These are phyloP conservation scores for Helicoverpa armigera DNA, from an alignment of 1,140 invertebrate species.

Conservation along the genomic window DNA sequence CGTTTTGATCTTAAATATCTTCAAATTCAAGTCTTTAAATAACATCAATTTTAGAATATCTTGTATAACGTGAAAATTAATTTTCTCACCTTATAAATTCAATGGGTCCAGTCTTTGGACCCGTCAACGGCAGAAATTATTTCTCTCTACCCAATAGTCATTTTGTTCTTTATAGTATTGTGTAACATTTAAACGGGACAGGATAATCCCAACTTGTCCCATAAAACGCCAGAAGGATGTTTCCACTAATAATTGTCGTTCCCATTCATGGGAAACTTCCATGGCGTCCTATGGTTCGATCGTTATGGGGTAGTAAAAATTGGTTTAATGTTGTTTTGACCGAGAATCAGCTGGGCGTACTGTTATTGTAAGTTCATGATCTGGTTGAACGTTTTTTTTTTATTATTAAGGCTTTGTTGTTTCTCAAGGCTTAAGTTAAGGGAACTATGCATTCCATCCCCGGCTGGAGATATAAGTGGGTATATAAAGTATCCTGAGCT, in stretches of 20 bases:
- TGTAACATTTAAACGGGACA: slow-evolving; percentile 36
- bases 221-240: slow-evolving; percentile 30
- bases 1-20: no score
- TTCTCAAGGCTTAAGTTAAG: no score
- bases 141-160: neutral
- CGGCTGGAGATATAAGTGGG: no score
- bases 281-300: slow-evolving; percentile 18
- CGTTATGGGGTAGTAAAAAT: slow-evolving; percentile 24
- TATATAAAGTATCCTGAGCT: no score
- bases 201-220: slow-evolving; percentile 21
- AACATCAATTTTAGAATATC: no score
- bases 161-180: slow-evolving; percentile 23
- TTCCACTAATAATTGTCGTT: slow-evolving; percentile 28
- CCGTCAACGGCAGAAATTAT: neutral
- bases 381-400: neutral
- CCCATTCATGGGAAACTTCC: slow-evolving; percentile 5
- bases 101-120: neutral
- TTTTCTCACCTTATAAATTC: no score
- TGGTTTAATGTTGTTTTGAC: neutral
- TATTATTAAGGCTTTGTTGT: neutral
- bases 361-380: neutral
- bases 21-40: no score
- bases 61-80: no score
- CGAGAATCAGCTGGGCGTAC: neutral
- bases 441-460: no score